Evolutionary conservation across 1,140 invertebrate genomes (phyloP).

Genomic region (Diorhabda sublineata): DNA sequence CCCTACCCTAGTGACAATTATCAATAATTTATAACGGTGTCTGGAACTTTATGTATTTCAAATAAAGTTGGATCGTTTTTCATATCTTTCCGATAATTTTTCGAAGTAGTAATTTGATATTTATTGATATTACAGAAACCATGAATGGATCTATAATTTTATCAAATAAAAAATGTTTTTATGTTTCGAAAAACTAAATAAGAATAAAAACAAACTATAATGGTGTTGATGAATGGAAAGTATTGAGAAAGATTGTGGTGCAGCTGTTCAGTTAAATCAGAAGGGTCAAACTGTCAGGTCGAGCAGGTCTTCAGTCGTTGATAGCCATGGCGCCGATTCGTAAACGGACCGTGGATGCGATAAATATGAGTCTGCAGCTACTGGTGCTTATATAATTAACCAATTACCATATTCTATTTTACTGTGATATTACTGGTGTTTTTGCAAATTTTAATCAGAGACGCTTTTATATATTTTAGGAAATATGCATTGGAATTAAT

Average conservation of each 20-base stretch:
- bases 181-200: not conserved
- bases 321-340: not conserved
- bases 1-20: too few species aligned
- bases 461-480: not conserved
- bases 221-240: not conserved
- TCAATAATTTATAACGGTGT: too few species aligned
- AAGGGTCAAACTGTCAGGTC: not conserved
- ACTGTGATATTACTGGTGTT: not conserved
- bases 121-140: too few species aligned
- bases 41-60: too few species aligned
- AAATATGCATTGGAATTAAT: too few species aligned
- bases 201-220: not conserved
- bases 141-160: too few species aligned
- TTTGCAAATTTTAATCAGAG: not conserved
- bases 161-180: not conserved
- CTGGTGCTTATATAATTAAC: not conserved
- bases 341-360: not conserved
- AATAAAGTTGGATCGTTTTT: too few species aligned
- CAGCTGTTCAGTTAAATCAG: not conserved
- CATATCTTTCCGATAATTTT: too few species aligned
- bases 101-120: too few species aligned
- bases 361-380: not conserved
- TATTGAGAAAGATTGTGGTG: not conserved
- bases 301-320: not conserved
- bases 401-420: not conserved